Conservation (phyloP, 1,140 invertebrate genomes). For the Goniozus legneri region DNA sequence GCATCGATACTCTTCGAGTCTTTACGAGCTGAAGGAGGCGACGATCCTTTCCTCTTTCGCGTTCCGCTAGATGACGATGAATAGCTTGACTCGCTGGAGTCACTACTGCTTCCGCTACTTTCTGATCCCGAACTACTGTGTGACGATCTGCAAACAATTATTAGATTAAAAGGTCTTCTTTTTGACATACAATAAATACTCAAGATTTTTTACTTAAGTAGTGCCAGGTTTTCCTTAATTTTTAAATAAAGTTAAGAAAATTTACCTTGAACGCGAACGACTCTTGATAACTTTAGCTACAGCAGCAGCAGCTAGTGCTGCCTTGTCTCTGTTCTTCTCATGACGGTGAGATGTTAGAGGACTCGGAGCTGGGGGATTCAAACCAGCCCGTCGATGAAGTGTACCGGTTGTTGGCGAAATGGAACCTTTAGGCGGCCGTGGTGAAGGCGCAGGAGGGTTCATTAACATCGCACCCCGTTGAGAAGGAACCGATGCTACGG, state of each 20-base stretch:
- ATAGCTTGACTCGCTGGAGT: slow-evolving; percentile 53
- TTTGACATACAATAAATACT: not conserved
- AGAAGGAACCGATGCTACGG: slow-evolving; percentile 26
- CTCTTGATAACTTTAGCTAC: slow-evolving; percentile 52
- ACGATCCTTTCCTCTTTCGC: slow-evolving; percentile 40
- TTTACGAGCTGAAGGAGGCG: slow-evolving; percentile 43
- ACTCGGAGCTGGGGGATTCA: slow-evolving; percentile 49
- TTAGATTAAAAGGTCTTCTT: slow-evolving; percentile 1
- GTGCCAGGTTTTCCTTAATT: not conserved
- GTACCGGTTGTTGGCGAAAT: slow-evolving; percentile 44
- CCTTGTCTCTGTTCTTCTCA: slow-evolving; percentile 45
- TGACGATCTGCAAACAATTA: slow-evolving; percentile 37
- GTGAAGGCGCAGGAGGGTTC: slow-evolving; percentile 66
- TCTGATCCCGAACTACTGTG: slow-evolving; percentile 52
- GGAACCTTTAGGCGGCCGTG: slow-evolving; percentile 45
- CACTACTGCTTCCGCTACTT: slow-evolving; percentile 54
- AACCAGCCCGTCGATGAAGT: slow-evolving; percentile 46
- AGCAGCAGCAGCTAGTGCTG: slow-evolving; percentile 44
- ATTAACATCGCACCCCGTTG: slow-evolving; percentile 59
- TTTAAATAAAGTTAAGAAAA: slow-evolving; percentile 3
- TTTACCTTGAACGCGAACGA: slow-evolving; percentile 49
- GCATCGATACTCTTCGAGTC: slow-evolving; percentile 53
- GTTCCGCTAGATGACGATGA: slow-evolving; percentile 57
- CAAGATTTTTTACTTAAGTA: not conserved
- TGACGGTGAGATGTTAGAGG: slow-evolving; percentile 41